Conservation (phyloP, 2,888 invertebrate species). For the Nematopogon swammerdamellus region DNA sequence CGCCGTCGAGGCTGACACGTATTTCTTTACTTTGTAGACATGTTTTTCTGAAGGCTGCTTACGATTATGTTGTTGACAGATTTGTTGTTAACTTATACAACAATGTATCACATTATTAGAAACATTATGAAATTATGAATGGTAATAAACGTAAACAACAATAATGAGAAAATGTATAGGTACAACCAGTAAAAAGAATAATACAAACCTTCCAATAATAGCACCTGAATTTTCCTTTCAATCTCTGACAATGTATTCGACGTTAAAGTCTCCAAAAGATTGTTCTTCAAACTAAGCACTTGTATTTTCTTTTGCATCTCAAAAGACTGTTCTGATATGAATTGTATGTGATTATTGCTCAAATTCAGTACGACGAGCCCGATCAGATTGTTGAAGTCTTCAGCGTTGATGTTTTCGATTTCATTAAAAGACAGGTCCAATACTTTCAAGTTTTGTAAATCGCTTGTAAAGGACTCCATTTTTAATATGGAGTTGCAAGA, state of each 20-base stretch:
- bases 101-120: too few species aligned
- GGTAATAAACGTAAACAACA: too few species aligned
- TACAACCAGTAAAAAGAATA: slow-evolving; percentile 3
- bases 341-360: slow-evolving; percentile 78
- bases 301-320: slow-evolving; percentile 73
- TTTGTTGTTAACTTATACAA: too few species aligned
- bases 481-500: slow-evolving; percentile 81
- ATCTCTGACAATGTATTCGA: slow-evolving; percentile 74
- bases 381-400: slow-evolving; percentile 72
- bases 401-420: slow-evolving; percentile 72
- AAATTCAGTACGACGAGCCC: slow-evolving; percentile 77
- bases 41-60: too few species aligned
- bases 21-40: too few species aligned
- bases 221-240: slow-evolving; percentile 78
- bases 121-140: slow-evolving; percentile 2
- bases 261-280: slow-evolving; percentile 78
- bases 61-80: too few species aligned
- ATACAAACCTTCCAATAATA: slow-evolving; percentile 74
- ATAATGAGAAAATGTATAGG: too few species aligned
- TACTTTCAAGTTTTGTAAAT: slow-evolving; percentile 72
- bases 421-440: slow-evolving; percentile 83
- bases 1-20: too few species aligned
- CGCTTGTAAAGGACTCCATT: slow-evolving; percentile 75
- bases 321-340: slow-evolving; percentile 76
- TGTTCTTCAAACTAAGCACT: slow-evolving; percentile 75